These are phyloP conservation scores for Amblyraja radiata DNA, from an alignment of 2,797 vertebrate genomes.

Conservation along the genomic window DNA sequence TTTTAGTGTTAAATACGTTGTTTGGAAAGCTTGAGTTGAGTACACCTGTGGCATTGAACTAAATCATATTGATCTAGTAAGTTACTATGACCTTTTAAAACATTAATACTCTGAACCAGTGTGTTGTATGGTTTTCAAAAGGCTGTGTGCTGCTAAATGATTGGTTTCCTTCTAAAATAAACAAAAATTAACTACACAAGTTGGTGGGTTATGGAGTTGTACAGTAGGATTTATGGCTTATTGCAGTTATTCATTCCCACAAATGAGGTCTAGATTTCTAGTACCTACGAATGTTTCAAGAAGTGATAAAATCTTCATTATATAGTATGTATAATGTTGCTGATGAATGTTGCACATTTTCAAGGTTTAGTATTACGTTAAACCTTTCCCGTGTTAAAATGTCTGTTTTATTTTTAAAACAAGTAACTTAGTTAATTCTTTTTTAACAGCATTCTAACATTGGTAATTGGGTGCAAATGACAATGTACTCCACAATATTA, in stretches of 20 bases:
- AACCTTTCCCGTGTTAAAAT: background rate
- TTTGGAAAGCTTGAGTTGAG: background rate
- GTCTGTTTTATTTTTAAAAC: background rate
- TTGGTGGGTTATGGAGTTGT: background rate
- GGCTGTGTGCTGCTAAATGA: background rate
- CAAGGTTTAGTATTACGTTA: background rate
- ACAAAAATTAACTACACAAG: background rate
- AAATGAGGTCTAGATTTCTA: background rate
- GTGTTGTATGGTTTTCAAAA: background rate
- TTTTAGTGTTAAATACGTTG: background rate
- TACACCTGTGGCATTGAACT: background rate
- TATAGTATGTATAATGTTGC: background rate
- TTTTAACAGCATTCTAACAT: background rate
- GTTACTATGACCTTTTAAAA: background rate
- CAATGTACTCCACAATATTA: background rate
- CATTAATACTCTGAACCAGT: background rate
- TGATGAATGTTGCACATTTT: background rate
- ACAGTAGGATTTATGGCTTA: background rate
- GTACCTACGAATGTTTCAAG: background rate
- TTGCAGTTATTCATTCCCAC: background rate
- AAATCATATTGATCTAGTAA: background rate
- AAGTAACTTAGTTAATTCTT: background rate
- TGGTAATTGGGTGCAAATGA: background rate
- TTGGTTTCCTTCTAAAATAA: background rate
- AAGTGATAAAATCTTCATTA: background rate